These are phyloP conservation scores for Hydrozoanthus gracilis DNA, from an alignment of 92 coral and sea anemone genomes.

Conservation along the genomic window DNA sequence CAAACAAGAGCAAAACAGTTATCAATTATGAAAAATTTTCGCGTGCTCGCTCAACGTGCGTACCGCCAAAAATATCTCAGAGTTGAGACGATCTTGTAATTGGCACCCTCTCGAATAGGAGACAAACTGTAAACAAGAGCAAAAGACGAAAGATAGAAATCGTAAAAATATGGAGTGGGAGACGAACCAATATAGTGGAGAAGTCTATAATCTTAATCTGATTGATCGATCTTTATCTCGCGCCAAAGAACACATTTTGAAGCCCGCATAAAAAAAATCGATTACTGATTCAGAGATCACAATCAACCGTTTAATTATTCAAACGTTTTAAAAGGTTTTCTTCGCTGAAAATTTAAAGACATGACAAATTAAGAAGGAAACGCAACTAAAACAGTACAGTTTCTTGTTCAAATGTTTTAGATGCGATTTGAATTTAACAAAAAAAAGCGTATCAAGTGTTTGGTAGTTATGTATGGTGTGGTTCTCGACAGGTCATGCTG, in stretches of 20 bases:
- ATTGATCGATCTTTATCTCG: slow-evolving; percentile 9
- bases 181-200: background rate
- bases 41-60: background rate
- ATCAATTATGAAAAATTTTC: slow-evolving; percentile 33
- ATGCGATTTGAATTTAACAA: background rate
- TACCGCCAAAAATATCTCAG: background rate
- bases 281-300: slow-evolving; percentile 9
- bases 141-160: background rate
- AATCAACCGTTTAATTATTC: slow-evolving; percentile 20
- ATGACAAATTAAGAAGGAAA: background rate
- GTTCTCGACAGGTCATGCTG: too few species aligned
- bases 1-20: background rate
- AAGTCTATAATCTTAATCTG: background rate
- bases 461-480: too few species aligned
- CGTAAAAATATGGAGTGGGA: background rate
- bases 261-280: background rate
- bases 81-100: background rate
- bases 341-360: background rate
- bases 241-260: background rate
- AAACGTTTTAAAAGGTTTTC: slow-evolving; percentile 1
- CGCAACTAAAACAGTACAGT: background rate
- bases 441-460: background rate
- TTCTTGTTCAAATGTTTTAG: background rate
- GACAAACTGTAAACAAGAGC: slow-evolving; percentile 9
- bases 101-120: slow-evolving; percentile 7